Conservation (phyloP, 2,797 vertebrate genomes). For the Enoplosus armatus region DNA sequence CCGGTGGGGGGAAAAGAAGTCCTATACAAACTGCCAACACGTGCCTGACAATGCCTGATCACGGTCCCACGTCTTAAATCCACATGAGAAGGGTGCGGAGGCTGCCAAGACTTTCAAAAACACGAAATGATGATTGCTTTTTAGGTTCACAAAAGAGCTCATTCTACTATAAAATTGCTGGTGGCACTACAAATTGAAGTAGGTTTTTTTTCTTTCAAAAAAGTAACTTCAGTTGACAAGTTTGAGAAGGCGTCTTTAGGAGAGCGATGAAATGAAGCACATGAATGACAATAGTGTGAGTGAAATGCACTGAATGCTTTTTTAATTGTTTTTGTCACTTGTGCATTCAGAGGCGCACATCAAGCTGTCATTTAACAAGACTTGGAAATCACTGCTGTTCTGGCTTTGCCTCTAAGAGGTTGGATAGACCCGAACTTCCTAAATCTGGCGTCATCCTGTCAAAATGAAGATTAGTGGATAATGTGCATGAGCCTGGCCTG, state of each 20-base stretch:
- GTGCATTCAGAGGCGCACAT: constrained; percentile 57
- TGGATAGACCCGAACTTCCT: constrained; percentile 46
- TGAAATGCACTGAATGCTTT: constrained; percentile 51
- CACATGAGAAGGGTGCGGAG: constrained; percentile 35
- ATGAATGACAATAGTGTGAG: constrained; percentile 46
- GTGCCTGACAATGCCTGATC: constrained; percentile 52
- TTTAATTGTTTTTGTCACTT: constrained; percentile 55
- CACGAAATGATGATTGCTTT: constrained; percentile 62
- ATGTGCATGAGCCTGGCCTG: constrained; percentile 22
- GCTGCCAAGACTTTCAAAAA: constrained; percentile 51
- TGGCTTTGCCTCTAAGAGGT: constrained; percentile 28
- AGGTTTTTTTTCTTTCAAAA: constrained; percentile 42
- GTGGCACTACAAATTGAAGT: constrained; percentile 45
- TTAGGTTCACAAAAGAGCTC: constrained; percentile 57
- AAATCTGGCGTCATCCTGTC: constrained; percentile 51
- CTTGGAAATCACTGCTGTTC: constrained; percentile 44
- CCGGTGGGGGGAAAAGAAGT: constrained; percentile 18
- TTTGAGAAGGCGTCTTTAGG: constrained; percentile 55
- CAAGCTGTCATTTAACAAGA: constrained; percentile 57
- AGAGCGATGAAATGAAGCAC: constrained; percentile 46
- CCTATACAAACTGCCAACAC: constrained; percentile 37
- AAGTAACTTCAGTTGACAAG: constrained; percentile 58
- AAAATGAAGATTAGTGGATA: constrained; percentile 47
- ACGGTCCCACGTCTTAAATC: constrained; percentile 36
- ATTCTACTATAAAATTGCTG: constrained; percentile 57